phyloP scores from a whole-genome alignment of 2,888 invertebrate genomes.

The Hypomecis atomaria region DNA sequence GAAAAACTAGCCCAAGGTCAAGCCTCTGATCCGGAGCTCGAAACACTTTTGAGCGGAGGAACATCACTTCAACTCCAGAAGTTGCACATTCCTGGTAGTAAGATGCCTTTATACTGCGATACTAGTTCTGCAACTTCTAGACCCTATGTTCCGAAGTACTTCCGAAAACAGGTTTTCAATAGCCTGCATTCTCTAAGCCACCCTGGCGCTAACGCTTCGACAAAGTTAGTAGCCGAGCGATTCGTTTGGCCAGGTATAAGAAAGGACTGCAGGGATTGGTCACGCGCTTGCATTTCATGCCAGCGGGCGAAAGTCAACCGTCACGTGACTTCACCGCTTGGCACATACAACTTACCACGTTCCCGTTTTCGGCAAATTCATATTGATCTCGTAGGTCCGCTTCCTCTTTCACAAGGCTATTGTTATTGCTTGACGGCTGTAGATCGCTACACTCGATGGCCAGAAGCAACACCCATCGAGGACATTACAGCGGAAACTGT shows the following conservation, averaged over 20 bases:
- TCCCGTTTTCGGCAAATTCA: constrained; percentile 43
- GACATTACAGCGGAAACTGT: constrained; percentile 62
- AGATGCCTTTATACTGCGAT: constrained; percentile 42
- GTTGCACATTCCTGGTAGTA: constrained; percentile 27
- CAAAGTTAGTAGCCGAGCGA: constrained; percentile 48
- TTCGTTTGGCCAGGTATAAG: constrained; percentile 60
- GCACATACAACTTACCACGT: constrained; percentile 42
- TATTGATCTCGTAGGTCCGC: constrained; percentile 40
- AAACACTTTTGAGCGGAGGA: constrained; percentile 20
- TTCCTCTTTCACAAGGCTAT: constrained; percentile 31
- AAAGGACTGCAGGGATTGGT: constrained; percentile 52
- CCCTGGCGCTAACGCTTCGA: constrained; percentile 42
- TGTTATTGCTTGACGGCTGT: constrained; percentile 44
- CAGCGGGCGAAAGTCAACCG: constrained; percentile 54
- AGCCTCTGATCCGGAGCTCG: constrained; percentile 35
- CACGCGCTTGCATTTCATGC: constrained; percentile 50
- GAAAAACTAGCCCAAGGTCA: constrained; percentile 33
- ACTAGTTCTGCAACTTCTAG: constrained; percentile 37
- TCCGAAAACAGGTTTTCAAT: constrained; percentile 43
- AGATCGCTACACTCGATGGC: constrained; percentile 45
- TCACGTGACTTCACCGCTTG: constrained; percentile 49
- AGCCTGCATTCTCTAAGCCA: constrained; percentile 43
- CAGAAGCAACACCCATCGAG: constrained; percentile 40
- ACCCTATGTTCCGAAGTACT: constrained; percentile 38
- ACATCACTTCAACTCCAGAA: constrained; percentile 39